A percentile compares a stretch with the other conserved stretches of the same genome.
Conservation (phyloP, 1,140 invertebrate genomes). For the Bombus waltoni region DNA sequence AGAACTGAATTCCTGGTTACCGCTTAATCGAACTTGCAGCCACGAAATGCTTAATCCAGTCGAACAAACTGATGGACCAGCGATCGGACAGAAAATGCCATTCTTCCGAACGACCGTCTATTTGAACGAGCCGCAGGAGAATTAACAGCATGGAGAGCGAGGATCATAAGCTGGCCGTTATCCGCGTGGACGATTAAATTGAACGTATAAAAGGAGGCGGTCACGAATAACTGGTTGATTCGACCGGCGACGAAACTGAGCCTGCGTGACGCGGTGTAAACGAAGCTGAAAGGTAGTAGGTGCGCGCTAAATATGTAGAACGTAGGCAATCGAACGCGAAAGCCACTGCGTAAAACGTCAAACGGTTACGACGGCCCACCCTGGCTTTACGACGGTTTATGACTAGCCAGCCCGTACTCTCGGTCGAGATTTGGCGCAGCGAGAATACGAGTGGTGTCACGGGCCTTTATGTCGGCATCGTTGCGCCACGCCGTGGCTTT, state of each 20-base stretch:
- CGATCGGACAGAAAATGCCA: background rate
- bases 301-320: conserved; percentile 38
- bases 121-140: background rate
- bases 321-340: background rate
- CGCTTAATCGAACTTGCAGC: background rate
- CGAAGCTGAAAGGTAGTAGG: background rate
- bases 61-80: background rate
- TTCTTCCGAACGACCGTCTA: background rate
- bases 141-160: background rate
- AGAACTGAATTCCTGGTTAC: background rate
- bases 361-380: conserved; percentile 48
- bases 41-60: background rate
- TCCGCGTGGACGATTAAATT: background rate
- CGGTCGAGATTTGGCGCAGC: conserved; percentile 57
- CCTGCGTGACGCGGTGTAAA: background rate
- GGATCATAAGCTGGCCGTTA: conserved; percentile 7
- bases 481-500: background rate
- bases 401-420: conserved; percentile 28
- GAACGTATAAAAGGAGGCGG: conserved; percentile 23
- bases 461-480: conserved; percentile 53
- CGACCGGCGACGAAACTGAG: conserved; percentile 30
- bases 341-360: conserved; percentile 56
- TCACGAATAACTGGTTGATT: conserved; percentile 24
- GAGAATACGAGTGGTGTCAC: conserved; percentile 46
- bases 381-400: conserved; percentile 55